These are phyloP conservation scores for Hermodice carunculata DNA, from an alignment of 2,888 invertebrate genomes.

Conservation along the genomic window DNA sequence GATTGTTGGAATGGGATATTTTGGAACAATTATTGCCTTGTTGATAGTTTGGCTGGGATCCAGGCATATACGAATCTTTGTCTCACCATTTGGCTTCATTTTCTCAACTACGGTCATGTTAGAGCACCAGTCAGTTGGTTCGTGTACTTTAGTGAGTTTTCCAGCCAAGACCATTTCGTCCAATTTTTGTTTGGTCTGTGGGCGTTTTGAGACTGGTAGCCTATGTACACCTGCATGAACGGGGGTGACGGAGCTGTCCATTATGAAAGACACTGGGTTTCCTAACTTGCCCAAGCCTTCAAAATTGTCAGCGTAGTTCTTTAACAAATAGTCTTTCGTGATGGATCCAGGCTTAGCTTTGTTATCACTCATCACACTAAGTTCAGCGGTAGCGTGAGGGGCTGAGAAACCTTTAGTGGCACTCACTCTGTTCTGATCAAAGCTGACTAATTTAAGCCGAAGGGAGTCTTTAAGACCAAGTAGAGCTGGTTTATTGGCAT, in stretches of 20 bases:
- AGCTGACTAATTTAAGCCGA: too few species aligned
- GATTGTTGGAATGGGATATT: slow-evolving; percentile 14
- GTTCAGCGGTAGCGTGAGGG: too few species aligned
- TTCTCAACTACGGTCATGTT: neutral
- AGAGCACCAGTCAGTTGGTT: slow-evolving; percentile 10
- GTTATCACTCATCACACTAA: too few species aligned
- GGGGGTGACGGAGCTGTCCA: neutral
- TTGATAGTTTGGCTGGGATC: slow-evolving; percentile 24
- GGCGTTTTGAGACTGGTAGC: slow-evolving; percentile 3
- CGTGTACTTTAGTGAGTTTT: neutral
- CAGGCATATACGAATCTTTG: slow-evolving; percentile 15
- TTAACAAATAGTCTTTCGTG: too few species aligned
- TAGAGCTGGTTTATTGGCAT: too few species aligned
- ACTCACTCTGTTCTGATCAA: too few species aligned
- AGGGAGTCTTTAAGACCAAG: too few species aligned
- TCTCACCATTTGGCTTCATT: slow-evolving; percentile 2
- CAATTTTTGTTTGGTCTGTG: neutral
- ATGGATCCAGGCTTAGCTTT: too few species aligned
- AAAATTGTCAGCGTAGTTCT: too few species aligned
- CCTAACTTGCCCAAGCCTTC: slow-evolving; percentile 5
- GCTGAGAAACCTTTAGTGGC: too few species aligned
- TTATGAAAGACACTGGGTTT: neutral
- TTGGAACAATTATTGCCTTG: slow-evolving; percentile 5
- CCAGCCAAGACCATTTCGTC: neutral
- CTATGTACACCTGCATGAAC: slow-evolving; percentile 6